phyloP scores from a whole-genome alignment of 2,888 invertebrate genomes.

The Prosapia bicincta region DNA sequence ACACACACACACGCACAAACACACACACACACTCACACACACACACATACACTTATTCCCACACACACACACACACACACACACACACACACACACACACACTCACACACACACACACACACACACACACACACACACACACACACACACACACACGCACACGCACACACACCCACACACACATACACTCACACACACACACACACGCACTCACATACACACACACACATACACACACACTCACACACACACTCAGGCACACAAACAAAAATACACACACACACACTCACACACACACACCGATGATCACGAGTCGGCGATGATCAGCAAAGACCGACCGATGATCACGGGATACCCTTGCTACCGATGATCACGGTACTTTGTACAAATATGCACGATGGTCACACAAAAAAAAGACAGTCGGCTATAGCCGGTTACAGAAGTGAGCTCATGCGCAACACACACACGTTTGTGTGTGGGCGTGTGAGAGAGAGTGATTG shows the following conservation, averaged over 20 bases:
- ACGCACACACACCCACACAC: not conserved
- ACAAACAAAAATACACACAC: not conserved
- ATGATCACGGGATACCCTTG: too few relatives aligned
- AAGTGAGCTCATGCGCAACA: too few relatives aligned
- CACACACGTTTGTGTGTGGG: too few relatives aligned
- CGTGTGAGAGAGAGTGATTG: too few relatives aligned
- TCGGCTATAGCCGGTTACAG: too few relatives aligned
- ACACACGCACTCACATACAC: not conserved
- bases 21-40: slow-evolving; percentile 3
- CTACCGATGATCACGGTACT: too few relatives aligned
- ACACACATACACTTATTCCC: not conserved
- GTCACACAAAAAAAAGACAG: too few relatives aligned
- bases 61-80: slow-evolving; percentile 5
- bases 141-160: slow-evolving; percentile 3
- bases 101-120: slow-evolving; percentile 3
- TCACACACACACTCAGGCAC: not conserved
- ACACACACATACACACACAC: slow-evolving; percentile 3
- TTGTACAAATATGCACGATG: too few relatives aligned
- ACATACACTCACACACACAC: slow-evolving; percentile 1
- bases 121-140: slow-evolving; percentile 5
- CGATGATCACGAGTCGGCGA: too few relatives aligned
- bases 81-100: slow-evolving; percentile 5
- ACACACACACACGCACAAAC: slow-evolving; percentile 1
- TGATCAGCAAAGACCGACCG: too few relatives aligned
- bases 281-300: too few relatives aligned